Percentiles rank a stretch among this genome's conserved stretches.
These are phyloP conservation scores for Anoplolepis gracilipes DNA, from an alignment of 1,140 invertebrate genomes.

Conservation along the genomic window DNA sequence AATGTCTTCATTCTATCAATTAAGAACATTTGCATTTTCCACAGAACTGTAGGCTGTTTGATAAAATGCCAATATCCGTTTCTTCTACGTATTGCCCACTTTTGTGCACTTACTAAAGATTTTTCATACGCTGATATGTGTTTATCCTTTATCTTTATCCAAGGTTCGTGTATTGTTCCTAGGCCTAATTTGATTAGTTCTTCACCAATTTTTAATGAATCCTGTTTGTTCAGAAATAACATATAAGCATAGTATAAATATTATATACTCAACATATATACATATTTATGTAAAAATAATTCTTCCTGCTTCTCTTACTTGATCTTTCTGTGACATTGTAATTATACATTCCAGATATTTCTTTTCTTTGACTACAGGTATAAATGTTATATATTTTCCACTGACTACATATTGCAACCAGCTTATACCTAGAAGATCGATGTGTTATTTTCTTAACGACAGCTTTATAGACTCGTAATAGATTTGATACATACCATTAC, in stretches of 20 bases:
- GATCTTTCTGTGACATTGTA: constrained; percentile 79
- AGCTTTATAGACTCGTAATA: constrained; percentile 6
- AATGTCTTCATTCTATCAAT: constrained; percentile 72
- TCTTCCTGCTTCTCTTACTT: constrained; percentile 67
- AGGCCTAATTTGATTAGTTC: constrained; percentile 85
- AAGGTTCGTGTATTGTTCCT: constrained; percentile 77
- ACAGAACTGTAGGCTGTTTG: constrained; percentile 79
- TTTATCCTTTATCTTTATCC: constrained; percentile 71
- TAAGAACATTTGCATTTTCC: constrained; percentile 76
- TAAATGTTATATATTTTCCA: constrained; percentile 83
- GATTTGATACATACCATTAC: constrained; percentile 79
- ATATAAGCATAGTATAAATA: background rate
- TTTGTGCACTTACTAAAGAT: constrained; percentile 81
- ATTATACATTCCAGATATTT: constrained; percentile 85
- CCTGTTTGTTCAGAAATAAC: constrained; percentile 64
- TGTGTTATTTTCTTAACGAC: background rate
- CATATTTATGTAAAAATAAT: background rate
- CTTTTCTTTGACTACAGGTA: constrained; percentile 82
- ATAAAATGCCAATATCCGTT: constrained; percentile 86
- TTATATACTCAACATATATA: background rate
- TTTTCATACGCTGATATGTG: constrained; percentile 78
- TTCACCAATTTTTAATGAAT: constrained; percentile 80
- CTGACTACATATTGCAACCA: constrained; percentile 85
- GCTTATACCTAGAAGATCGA: constrained; percentile 80
- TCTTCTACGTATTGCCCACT: constrained; percentile 81